A percentile compares a stretch with the other conserved stretches of the same genome.
Conservation (phyloP, 2,888 invertebrate genomes). For the Pyrocoelia pectoralis region DNA sequence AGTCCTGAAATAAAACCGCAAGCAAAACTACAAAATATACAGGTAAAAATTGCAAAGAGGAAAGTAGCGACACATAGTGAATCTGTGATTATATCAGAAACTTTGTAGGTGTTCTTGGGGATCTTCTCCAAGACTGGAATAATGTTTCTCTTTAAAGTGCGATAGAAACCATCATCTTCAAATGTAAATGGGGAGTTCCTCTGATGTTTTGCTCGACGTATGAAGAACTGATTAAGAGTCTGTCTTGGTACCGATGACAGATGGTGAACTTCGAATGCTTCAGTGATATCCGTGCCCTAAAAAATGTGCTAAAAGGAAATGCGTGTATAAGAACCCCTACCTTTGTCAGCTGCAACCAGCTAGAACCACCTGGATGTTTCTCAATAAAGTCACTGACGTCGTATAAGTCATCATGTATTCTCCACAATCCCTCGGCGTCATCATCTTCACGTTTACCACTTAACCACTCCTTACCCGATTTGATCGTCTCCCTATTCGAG, state of each 20-base stretch:
- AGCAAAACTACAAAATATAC: slow-evolving; percentile 53
- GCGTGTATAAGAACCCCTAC: slow-evolving; percentile 61
- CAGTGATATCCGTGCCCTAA: slow-evolving; percentile 27
- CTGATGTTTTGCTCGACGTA: slow-evolving; percentile 69
- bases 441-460: slow-evolving; percentile 61
- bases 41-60: slow-evolving; percentile 50
- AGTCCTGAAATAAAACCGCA: slow-evolving; percentile 65
- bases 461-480: slow-evolving; percentile 17
- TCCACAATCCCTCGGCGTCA: slow-evolving; percentile 81
- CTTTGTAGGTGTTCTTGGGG: slow-evolving; percentile 54
- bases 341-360: slow-evolving; percentile 76
- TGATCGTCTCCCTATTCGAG: neutral
- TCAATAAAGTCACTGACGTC: slow-evolving; percentile 82
- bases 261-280: slow-evolving; percentile 77
- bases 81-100: slow-evolving; percentile 58
- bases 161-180: slow-evolving; percentile 76
- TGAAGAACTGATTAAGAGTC: slow-evolving; percentile 70
- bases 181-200: slow-evolving; percentile 80
- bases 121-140: slow-evolving; percentile 64
- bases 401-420: slow-evolving; percentile 79
- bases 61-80: slow-evolving; percentile 53
- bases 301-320: no score
- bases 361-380: slow-evolving; percentile 85
- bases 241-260: slow-evolving; percentile 63
- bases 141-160: slow-evolving; percentile 70